These are phyloP conservation scores for Ameiurus melas DNA, from an alignment of 2,113 vertebrate genomes.

Conservation along the genomic window DNA sequence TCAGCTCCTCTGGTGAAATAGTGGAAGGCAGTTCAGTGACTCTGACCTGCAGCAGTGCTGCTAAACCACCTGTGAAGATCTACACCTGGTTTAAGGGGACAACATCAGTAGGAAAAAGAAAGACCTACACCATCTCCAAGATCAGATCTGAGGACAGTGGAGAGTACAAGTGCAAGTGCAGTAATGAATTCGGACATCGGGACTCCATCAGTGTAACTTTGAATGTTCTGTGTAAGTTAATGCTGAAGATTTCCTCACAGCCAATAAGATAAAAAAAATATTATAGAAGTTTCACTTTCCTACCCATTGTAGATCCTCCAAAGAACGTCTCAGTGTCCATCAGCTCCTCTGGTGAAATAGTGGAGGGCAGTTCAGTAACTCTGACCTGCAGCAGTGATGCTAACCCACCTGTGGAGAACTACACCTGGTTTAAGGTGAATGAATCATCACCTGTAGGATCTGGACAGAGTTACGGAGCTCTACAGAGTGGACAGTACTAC, in stretches of 20 bases:
- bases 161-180: neutral
- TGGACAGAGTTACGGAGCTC: neutral
- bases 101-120: no score
- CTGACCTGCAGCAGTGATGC: no score
- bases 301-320: neutral
- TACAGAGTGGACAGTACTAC: conserved; percentile 34
- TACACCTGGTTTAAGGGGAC: conserved; percentile 22
- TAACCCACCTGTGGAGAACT: no score
- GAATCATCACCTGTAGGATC: conserved; percentile 24
- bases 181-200: neutral
- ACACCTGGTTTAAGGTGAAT: no score
- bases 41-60: conserved; percentile 48
- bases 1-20: neutral
- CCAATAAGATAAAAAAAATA: neutral
- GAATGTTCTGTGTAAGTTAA: conserved; percentile 2
- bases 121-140: neutral
- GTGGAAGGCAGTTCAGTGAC: conserved; percentile 2
- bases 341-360: no score
- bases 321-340: no score
- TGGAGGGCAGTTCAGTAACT: no score
- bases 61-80: conserved; percentile 29
- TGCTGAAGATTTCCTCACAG: neutral
- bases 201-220: neutral
- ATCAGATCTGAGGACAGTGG: neutral
- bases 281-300: neutral